Base-by-base conservation (phyloP, 2,888 invertebrate genomes). In the Machimus rusticus region DNA sequence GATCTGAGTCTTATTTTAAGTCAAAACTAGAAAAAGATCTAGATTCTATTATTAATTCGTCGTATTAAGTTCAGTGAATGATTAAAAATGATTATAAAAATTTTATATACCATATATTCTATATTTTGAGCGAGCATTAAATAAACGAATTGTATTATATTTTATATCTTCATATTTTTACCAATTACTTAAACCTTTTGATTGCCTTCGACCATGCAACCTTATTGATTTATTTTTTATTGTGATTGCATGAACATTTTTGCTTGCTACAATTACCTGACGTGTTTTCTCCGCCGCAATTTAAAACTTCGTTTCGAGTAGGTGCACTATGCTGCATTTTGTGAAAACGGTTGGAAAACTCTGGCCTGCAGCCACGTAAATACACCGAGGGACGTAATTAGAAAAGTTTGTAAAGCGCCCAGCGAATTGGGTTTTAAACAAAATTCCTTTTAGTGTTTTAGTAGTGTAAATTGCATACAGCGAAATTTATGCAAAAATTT, bases 201-300 rank as follows among this genome's bases (percentile, higher is more conserved):
- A 81, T 81, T 81, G 81, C 81, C 12, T 12, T 28, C 46, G 9
- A 31, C 55, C 81, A 81, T 81, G 81, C 81, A 81, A 81, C 5
- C 55, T 34, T 81, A 81, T 81, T 81, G 81, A 81, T 81, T 76
- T 81, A 81, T 81, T 81, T 55, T 81, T 23, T 34, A 51, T 34
- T 34, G 81, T 51, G 81, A 81, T 81, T 55, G 81, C 55, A 81
- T 81, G 81, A 81, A 81, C 81, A 81, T 55, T 39, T 79, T 81
- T 51, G 43, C 78, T 55, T 81, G 16, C 51, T 31, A 51, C 79
- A 81, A 81, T 81, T 81, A 81, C 55, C 81, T 81, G 81, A 81
- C 81, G 31, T 81, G 81, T 55, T 81, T 81, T 81, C 81, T 81
- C 55, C 55, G 51, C 31, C 55, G 55, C 51, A 81, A 51, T 81